Percentiles rank a stretch among this genome's conserved stretches.
phyloP scores from a whole-genome alignment of 2,888 invertebrate species.

The Drosophila robusta region DNA sequence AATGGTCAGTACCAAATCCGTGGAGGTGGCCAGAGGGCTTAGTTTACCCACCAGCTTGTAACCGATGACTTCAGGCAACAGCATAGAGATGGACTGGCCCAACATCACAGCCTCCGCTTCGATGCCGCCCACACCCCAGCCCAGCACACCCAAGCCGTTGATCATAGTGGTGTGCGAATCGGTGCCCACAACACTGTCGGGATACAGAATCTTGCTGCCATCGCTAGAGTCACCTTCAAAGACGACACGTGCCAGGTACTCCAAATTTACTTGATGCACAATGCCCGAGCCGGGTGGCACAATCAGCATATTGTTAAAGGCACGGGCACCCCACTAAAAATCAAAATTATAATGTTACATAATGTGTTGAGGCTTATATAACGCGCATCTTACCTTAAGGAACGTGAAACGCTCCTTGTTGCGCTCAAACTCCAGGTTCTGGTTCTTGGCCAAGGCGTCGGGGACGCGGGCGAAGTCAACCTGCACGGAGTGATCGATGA shows the following conservation, averaged over 20 bases:
- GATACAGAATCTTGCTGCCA: conserved; percentile 88
- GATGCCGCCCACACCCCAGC: conserved; percentile 98
- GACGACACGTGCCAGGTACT: conserved; percentile 96
- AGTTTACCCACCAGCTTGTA: conserved; percentile 94
- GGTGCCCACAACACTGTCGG: conserved; percentile 97
- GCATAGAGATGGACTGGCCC: conserved; percentile 98
- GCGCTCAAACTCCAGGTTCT: conserved; percentile 96
- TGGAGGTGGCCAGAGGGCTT: conserved; percentile 94
- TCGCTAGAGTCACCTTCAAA: conserved; percentile 87
- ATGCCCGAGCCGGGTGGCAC: conserved; percentile 99
- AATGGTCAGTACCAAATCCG: conserved; percentile 98
- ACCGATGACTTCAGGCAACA: conserved; percentile 97
- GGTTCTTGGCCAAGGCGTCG: conserved; percentile 95
- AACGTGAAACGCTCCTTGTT: conserved; percentile 98
- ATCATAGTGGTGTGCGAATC: conserved; percentile 99
- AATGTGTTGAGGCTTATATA: neutral
- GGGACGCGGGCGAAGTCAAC: conserved; percentile 96
- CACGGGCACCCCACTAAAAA: conserved; percentile 96
- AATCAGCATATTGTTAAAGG: conserved; percentile 97
- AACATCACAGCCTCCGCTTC: conserved; percentile 99
- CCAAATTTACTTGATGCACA: conserved; percentile 99
- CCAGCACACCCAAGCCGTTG: conserved; percentile 97
- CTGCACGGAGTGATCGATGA: conserved; percentile 99
- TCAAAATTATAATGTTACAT: neutral
- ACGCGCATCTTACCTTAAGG: conserved; percentile 89